Evolutionary conservation across 2,888 invertebrate species (phyloP), one percentile per base, ranked within the genome.

Genomic region (Omphaloscelis lunosa): DNA sequence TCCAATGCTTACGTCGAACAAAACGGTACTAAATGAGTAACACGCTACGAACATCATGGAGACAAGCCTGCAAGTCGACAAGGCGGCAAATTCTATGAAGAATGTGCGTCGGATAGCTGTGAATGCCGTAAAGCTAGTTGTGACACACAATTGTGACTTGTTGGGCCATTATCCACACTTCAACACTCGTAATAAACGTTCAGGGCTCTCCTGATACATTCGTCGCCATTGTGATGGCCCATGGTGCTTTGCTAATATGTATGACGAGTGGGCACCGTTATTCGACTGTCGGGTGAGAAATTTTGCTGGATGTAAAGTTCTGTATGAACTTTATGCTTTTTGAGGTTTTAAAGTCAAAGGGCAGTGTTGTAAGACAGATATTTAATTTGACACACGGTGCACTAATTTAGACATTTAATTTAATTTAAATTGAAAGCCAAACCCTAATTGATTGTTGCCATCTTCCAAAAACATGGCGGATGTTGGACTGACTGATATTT

Each of bases 241-340:
- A 53, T 72, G 72, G 63, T 72, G 66, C 20, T 72, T 90, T 87
- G 90, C 87, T 89, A 88, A 91, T 90, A 83, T 88, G 83, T 79
- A 83, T 88, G 89, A 87, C 89, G 83, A 69, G 75, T 85, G 82
- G 73, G 75, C 74, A 76, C 88, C 88, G 88, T 89, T 89, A 89
- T 85, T 78, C 80, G 80, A 76, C 77, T 85, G 82, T 80, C 81
- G 72, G 85, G 82, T 89, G 87, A 88, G 61, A 84, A 91, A 79
- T 82, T 86, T 86, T 86, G 78, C 84, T 74, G 82, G 63, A 85
- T 79, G 69, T 83, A 56, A 78, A 61, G 12, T 72, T 72, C n/a
- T 74, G 62, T 62, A 41, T 63, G 61, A 62, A 27, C 51, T n/a
- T 74, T 63, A 48, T 23, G 53, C 29, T 34, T n/a, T n/a, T n/a